Evolutionary conservation across 1,140 invertebrate genomes (phyloP), one percentile per base, ranked within the genome.

Genomic region (Bilobella aurantiaca): DNA sequence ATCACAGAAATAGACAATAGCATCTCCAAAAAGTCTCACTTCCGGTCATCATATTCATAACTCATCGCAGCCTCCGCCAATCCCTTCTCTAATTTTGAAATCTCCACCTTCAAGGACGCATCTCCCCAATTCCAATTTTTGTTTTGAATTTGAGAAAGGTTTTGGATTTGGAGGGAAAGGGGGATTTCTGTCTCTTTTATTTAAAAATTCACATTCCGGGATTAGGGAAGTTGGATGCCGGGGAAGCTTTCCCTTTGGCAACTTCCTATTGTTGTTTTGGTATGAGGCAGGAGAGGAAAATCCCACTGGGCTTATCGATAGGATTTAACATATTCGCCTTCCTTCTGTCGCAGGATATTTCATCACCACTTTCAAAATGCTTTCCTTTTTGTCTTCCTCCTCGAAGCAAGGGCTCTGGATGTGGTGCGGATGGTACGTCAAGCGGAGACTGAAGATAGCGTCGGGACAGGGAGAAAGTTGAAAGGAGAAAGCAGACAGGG

Each of bases 291-390:
- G 21, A 8, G 49, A 56, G 32, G 30, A 62, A 64, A 69, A 69
- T 64, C 63, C 67, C 63, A 46, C 42, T 53, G 46, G 63, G 67
- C 67, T 69, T 69, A 69, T 69, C 67, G 67, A 65, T 65, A 69
- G 67, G 67, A 69, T 69, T 69, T 69, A 69, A 64, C 67, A 65
- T 69, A 66, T 69, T 58, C 34, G 58, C 57, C 58, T 58, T 59
- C 46, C 61, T 56, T 60, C 58, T 30, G 23, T 28, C 49, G 31
- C 32, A 58, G 49, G 49, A 53, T 53, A 53, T 53, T 53, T 53
- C 49, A 53, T 53, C 49, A 53, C 49, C 49, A 53, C 49, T 53
- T 53, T 23, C 49, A 53, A 53, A 53, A 53, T 60, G 31, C 25
- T 28, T 28, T 42, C 14, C 64, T 60, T 32, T 65, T 58, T 60